Conservation (phyloP, 2,113 vertebrate genomes). For the Neogale vison region DNA sequence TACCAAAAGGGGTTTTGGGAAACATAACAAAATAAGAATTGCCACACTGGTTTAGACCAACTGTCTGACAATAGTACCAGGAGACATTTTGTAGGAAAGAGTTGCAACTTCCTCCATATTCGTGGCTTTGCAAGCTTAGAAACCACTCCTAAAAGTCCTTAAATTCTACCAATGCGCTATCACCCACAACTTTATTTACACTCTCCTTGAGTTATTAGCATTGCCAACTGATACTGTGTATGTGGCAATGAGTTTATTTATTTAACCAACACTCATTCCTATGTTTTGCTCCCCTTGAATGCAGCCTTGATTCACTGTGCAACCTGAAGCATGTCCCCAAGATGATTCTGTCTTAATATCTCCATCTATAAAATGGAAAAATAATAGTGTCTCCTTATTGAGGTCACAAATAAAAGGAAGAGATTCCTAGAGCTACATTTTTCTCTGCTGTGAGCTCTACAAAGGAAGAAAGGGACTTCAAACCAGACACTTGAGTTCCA, state of each 20-base stretch:
- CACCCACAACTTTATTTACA: not conserved
- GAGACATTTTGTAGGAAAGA: constrained; percentile 46
- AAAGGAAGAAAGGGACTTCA: not conserved
- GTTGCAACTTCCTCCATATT: not conserved
- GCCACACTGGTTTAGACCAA: constrained; percentile 32
- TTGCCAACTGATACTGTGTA: not conserved
- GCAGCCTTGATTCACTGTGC: not conserved
- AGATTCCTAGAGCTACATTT: not conserved
- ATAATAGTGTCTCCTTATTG: not conserved
- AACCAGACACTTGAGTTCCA: not conserved
- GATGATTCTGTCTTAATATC: constrained; percentile 2
- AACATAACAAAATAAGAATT: constrained; percentile 62
- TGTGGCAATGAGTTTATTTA: not conserved
- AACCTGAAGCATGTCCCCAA: not conserved
- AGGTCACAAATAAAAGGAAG: constrained; percentile 11
- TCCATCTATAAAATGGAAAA: constrained; percentile 32
- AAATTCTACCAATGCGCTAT: not conserved
- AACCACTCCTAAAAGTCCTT: not conserved
- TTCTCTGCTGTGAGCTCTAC: not conserved
- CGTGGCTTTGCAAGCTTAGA: not conserved
- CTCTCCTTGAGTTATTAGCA: not conserved
- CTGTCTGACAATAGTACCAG: constrained; percentile 7
- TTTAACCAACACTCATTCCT: not conserved
- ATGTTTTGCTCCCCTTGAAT: not conserved
- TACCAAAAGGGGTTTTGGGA: constrained; percentile 62